These are phyloP conservation scores for Pelagia noctiluca DNA, from an alignment of 30 jellyfish, hydroid and myxozoan genomes.

Conservation along the genomic window DNA sequence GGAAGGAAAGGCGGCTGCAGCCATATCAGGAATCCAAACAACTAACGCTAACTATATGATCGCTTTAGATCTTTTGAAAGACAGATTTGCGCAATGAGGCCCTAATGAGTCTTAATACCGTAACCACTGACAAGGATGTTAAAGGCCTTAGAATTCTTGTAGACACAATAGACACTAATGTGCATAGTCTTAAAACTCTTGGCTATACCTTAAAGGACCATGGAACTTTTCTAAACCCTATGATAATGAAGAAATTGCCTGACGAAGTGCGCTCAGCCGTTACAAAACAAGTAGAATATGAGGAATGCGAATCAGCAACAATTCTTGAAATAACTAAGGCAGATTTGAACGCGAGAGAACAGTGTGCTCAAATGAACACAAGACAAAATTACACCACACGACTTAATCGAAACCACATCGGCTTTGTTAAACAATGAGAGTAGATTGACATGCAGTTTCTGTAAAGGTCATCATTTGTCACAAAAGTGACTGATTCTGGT, in stretches of 20 bases:
- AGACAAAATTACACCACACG: too few relatives aligned
- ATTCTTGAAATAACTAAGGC: too few relatives aligned
- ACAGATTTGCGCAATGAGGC: slow-evolving; percentile 44
- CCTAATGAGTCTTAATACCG: background rate
- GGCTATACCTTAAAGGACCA: slow-evolving; percentile 20
- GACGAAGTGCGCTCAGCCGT: slow-evolving; percentile 14
- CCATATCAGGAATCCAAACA: slow-evolving; percentile 26
- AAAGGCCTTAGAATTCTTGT: slow-evolving; percentile 10
- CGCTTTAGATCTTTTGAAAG: slow-evolving; percentile 32
- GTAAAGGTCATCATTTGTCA: too few relatives aligned
- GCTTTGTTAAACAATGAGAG: too few relatives aligned
- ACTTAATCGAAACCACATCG: background rate
- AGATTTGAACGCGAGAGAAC: too few relatives aligned
- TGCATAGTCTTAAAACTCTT: slow-evolving; percentile 17
- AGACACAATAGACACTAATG: slow-evolving; percentile 29
- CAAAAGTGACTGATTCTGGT: too few relatives aligned
- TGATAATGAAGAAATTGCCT: slow-evolving; percentile 35
- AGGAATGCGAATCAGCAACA: too few relatives aligned
- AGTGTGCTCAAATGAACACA: too few relatives aligned
- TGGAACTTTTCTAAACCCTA: slow-evolving; percentile 41
- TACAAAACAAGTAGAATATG: slow-evolving; percentile 24
- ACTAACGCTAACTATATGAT: slow-evolving; percentile 16
- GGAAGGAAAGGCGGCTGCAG: slow-evolving; percentile 53
- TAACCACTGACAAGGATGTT: slow-evolving; percentile 1
- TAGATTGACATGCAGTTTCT: too few relatives aligned